These are phyloP conservation scores for Parapsyche elsis DNA, from an alignment of 1,140 invertebrate genomes.

Conservation along the genomic window DNA sequence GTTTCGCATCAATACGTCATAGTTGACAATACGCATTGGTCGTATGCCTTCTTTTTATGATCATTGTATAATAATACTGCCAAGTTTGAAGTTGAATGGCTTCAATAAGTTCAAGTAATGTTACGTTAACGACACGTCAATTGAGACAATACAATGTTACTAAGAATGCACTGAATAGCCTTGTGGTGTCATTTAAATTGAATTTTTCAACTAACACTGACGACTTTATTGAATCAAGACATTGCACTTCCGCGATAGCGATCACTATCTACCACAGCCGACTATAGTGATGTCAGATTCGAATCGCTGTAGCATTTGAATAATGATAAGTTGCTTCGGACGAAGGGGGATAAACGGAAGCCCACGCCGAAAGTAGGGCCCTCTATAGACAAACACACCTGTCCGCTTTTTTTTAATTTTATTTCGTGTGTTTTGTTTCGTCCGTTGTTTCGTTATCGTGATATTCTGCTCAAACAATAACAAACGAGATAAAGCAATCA, in stretches of 20 bases:
- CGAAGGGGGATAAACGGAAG: slow-evolving; percentile 27
- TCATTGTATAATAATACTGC: no score
- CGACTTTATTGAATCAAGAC: no score
- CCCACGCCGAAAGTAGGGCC: slow-evolving; percentile 24
- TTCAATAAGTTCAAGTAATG: no score
- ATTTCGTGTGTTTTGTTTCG: not conserved
- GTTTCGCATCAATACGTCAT: no score
- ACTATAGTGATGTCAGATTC: not conserved
- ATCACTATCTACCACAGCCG: not conserved
- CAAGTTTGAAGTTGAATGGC: no score
- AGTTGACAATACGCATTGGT: no score
- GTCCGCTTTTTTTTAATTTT: slow-evolving; percentile 35
- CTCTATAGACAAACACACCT: slow-evolving; percentile 45
- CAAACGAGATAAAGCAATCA: slow-evolving; percentile 53
- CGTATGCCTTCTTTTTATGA: no score
- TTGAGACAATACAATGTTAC: no score
- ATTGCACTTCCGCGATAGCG: not conserved
- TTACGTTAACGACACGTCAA: no score
- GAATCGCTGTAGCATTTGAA: not conserved
- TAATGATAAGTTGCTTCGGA: not conserved
- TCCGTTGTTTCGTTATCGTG: slow-evolving; percentile 36
- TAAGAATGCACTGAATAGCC: no score
- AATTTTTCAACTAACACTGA: no score
- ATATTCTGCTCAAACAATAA: slow-evolving; percentile 51
- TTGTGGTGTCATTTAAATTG: no score